phyloP scores from a whole-genome alignment of 2,797 vertebrate species.

The Acrossocheilus fasciatus region DNA sequence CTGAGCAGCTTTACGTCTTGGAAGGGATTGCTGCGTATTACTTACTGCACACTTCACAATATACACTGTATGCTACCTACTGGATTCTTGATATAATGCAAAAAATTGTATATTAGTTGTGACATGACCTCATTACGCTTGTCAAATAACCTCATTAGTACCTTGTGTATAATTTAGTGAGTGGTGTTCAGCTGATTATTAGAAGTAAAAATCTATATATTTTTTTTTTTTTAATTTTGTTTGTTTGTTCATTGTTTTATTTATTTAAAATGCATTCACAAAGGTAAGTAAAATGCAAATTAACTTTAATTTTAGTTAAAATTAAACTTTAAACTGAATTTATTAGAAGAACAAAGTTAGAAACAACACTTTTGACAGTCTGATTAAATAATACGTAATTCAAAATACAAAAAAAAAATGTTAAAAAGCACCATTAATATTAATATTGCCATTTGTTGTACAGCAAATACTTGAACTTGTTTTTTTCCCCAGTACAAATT shows the following conservation, averaged over 20 bases:
- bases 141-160: neutral
- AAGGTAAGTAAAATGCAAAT: neutral
- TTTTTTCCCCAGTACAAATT: no score
- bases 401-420: no score
- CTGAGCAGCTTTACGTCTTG: slow-evolving; percentile 7
- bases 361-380: neutral
- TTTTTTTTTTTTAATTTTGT: neutral
- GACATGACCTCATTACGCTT: neutral
- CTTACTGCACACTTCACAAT: neutral
- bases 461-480: no score
- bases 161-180: neutral
- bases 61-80: neutral
- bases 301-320: neutral
- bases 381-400: neutral
- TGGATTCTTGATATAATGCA: neutral
- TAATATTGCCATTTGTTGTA: no score
- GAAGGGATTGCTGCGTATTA: neutral
- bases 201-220: neutral
- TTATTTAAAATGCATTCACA: neutral
- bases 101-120: neutral
- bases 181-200: neutral
- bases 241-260: no score
- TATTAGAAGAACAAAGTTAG: neutral
- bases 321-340: no score
- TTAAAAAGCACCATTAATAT: neutral